Percentiles rank a stretch among this genome's conserved stretches.
Evolutionary conservation across 2,797 vertebrate genomes (phyloP).

Genomic region (Brachyalestes nurse): DNA sequence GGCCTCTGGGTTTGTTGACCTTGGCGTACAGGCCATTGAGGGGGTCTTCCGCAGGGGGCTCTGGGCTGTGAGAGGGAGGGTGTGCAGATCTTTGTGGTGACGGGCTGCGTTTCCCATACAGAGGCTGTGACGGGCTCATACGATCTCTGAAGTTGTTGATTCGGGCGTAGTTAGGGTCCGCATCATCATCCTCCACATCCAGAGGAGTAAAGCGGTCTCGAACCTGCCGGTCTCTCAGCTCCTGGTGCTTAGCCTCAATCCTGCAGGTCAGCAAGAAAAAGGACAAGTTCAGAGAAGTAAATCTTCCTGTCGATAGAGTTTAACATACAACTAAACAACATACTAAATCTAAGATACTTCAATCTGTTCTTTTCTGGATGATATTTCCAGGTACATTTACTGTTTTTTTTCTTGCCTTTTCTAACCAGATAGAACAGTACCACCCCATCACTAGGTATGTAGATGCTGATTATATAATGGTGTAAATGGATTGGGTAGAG

Average conservation of each 20-base stretch:
- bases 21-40: conserved; percentile 92
- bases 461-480: no score
- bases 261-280: conserved; percentile 67
- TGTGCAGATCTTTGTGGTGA: conserved; percentile 69
- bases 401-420: background rate
- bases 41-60: conserved; percentile 82
- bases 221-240: conserved; percentile 82
- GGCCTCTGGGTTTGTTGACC: conserved; percentile 88
- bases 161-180: conserved; percentile 93
- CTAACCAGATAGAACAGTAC: no score
- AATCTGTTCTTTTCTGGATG: background rate
- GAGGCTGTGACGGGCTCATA: conserved; percentile 51
- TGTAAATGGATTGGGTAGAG: no score
- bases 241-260: conserved; percentile 89
- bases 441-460: no score
- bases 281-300: background rate
- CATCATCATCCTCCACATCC: conserved; percentile 90
- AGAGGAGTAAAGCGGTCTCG: conserved; percentile 73
- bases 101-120: conserved; percentile 51
- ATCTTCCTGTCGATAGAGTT: background rate
- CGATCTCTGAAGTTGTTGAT: conserved; percentile 89
- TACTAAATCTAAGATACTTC: background rate
- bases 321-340: no score
- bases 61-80: conserved; percentile 75
- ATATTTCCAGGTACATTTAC: background rate